These are phyloP conservation scores for Hydrolagus affinis DNA, from an alignment of 2,113 vertebrate species.

Conservation along the genomic window DNA sequence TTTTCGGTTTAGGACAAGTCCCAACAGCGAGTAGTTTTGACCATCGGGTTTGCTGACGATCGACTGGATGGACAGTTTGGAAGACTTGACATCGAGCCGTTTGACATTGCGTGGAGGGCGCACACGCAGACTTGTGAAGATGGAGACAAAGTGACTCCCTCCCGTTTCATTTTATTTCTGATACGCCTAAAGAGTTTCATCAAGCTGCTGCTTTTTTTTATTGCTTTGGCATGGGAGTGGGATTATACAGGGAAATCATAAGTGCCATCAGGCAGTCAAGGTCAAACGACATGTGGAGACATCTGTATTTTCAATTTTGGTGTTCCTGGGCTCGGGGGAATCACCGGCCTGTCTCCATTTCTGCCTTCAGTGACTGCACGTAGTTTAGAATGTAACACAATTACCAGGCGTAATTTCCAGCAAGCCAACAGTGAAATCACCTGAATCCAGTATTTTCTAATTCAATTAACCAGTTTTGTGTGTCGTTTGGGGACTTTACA, in stretches of 20 bases:
- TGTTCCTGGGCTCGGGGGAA: conserved; percentile 5
- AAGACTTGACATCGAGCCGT: no score
- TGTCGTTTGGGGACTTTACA: conserved; percentile 17
- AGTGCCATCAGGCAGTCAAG: conserved; percentile 1
- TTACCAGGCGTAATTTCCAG: conserved; percentile 25
- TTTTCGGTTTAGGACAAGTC: no score
- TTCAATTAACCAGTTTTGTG: conserved; percentile 29
- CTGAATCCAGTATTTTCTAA: conserved; percentile 30
- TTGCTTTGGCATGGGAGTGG: neutral
- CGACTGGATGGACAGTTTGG: no score
- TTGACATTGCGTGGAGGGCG: no score
- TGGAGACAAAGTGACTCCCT: no score
- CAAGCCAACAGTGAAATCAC: conserved; percentile 31
- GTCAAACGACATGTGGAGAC: neutral
- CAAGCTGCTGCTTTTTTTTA: neutral
- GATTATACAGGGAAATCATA: conserved; percentile 4
- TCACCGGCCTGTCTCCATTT: conserved; percentile 18
- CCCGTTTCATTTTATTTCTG: no score
- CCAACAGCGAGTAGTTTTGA: no score
- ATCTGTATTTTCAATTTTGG: conserved; percentile 26
- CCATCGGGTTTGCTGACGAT: no score
- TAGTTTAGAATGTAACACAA: conserved; percentile 25
- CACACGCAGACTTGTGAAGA: no score
- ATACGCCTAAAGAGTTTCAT: neutral
- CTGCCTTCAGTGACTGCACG: conserved; percentile 26